These are phyloP conservation scores for Ctenoplectra terminalis DNA, from an alignment of 1,140 invertebrate species.

Conservation along the genomic window DNA sequence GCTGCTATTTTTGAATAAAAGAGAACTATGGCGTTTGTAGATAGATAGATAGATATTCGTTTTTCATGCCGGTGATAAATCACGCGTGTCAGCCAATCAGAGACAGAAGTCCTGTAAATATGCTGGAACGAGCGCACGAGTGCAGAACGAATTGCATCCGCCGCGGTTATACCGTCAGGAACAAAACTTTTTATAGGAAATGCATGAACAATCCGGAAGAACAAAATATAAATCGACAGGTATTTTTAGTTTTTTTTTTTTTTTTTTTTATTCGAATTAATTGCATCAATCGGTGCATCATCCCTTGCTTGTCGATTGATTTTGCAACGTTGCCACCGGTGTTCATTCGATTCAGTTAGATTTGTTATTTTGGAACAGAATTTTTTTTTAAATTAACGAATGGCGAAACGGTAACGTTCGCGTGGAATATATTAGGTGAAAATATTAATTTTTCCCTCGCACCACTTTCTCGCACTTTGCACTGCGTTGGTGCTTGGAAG, in stretches of 20 bases:
- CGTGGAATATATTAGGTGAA: no score
- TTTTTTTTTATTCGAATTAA: constrained; percentile 18
- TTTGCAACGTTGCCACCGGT: not conserved
- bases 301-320: not conserved
- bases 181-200: constrained; percentile 14
- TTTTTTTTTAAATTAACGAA: no score
- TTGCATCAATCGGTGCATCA: not conserved
- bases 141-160: constrained; percentile 47
- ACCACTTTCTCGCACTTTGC: no score
- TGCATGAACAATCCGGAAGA: not conserved
- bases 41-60: constrained; percentile 48
- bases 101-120: constrained; percentile 45
- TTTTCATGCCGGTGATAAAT: constrained; percentile 49
- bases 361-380: no score
- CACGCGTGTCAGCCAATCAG: constrained; percentile 44
- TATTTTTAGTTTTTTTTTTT: no score
- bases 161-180: not conserved
- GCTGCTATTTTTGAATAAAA: constrained; percentile 33
- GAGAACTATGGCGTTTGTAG: constrained; percentile 13
- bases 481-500: no score
- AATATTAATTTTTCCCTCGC: no score
- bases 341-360: not conserved
- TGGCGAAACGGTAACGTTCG: no score
- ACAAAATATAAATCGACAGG: no score
- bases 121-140: constrained; percentile 32